Conservation (phyloP, 2,888 invertebrate genomes). For the Sturmia bella region DNA sequence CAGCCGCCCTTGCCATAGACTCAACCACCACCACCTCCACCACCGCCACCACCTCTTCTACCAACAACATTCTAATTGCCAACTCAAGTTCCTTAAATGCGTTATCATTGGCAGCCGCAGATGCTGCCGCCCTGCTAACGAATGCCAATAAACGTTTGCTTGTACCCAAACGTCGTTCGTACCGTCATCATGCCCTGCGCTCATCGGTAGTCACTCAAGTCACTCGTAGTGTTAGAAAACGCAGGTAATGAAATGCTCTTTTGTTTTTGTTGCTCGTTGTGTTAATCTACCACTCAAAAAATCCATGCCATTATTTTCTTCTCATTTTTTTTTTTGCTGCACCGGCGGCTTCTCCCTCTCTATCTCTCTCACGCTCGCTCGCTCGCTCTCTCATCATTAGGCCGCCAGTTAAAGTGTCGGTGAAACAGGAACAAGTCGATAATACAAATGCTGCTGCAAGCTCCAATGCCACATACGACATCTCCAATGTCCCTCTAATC, state of each 20-base stretch:
- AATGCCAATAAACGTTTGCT: constrained; percentile 50
- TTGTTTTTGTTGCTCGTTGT: neutral
- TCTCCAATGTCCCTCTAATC: constrained; percentile 56
- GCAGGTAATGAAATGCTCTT: constrained; percentile 56
- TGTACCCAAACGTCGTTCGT: constrained; percentile 55
- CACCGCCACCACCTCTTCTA: constrained; percentile 35
- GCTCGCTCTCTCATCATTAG: constrained; percentile 16
- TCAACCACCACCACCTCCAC: constrained; percentile 33
- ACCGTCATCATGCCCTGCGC: constrained; percentile 52
- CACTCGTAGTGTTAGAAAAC: constrained; percentile 66
- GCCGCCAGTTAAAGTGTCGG: constrained; percentile 56
- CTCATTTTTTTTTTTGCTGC: constrained; percentile 15
- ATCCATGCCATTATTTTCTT: constrained; percentile 5
- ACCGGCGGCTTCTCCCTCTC: neutral
- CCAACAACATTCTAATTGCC: constrained; percentile 34
- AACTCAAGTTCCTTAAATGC: constrained; percentile 53
- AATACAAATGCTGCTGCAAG: constrained; percentile 11
- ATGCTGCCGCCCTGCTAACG: constrained; percentile 2
- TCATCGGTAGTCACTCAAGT: constrained; percentile 46
- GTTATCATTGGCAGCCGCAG: constrained; percentile 22
- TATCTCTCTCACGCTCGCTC: neutral
- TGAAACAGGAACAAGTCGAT: constrained; percentile 37
- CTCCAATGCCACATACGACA: constrained; percentile 30
- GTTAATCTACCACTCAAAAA: neutral
- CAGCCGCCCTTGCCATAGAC: constrained; percentile 37